Evolutionary conservation across 2,113 vertebrate species (phyloP).

Genomic region (Elaphurus davidianus): DNA sequence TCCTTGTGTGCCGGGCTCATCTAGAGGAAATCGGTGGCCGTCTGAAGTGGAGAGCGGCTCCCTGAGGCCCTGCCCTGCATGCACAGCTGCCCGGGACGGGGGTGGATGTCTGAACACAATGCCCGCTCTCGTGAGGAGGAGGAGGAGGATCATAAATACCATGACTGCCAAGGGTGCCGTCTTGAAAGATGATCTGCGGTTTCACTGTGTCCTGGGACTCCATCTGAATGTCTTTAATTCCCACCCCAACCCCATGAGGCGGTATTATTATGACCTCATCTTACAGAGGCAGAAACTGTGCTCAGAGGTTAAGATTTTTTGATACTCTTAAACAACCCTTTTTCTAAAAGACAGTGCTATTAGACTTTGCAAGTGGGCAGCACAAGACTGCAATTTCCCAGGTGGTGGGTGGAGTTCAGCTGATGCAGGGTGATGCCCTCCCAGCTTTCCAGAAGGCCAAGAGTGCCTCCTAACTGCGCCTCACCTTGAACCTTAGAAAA

Average conservation of each 20-base stretch:
- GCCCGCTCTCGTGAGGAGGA: background rate
- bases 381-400: background rate
- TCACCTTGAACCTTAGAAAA: background rate
- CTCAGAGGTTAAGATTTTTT: background rate
- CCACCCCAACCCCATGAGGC: background rate
- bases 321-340: background rate
- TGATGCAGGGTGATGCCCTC: background rate
- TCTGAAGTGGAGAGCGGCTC: accelerated
- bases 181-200: background rate
- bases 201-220: background rate
- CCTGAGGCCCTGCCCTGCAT: background rate
- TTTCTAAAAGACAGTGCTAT: background rate
- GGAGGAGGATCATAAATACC: background rate
- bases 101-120: background rate
- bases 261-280: background rate
- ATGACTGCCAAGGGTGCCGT: accelerated
- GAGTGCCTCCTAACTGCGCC: background rate
- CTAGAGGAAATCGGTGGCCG: background rate
- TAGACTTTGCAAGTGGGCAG: background rate
- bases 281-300: background rate
- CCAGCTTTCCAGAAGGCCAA: background rate
- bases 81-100: background rate
- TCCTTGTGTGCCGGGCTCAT: background rate
- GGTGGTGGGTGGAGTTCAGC: background rate
- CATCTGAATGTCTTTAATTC: background rate